phyloP scores from a whole-genome alignment of 2,113 vertebrate species.

The Atherinomorus stipes region DNA sequence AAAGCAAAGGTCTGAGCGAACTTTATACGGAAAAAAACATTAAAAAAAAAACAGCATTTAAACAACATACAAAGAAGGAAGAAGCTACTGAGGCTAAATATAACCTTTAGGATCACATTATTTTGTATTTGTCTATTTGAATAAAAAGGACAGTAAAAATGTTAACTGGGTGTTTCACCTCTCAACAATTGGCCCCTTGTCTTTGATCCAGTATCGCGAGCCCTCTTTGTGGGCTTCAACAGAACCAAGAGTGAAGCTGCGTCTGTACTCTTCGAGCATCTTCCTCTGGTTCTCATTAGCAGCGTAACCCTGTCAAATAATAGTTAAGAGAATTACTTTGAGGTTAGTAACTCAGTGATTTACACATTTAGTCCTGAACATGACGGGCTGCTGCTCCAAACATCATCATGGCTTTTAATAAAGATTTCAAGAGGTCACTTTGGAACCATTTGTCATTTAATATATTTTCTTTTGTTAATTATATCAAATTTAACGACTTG shows the following conservation, averaged over 20 bases:
- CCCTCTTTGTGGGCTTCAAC: conserved; percentile 91
- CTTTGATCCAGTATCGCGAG: conserved; percentile 92
- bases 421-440: too few species aligned
- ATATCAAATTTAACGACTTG: too few species aligned
- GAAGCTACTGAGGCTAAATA: background rate
- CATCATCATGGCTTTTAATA: too few species aligned
- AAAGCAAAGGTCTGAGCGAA: conserved; percentile 14
- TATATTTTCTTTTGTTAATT: too few species aligned
- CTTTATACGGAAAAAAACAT: background rate
- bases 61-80: too few species aligned
- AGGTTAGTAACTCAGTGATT: too few species aligned
- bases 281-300: conserved; percentile 87
- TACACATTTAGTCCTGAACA: too few species aligned
- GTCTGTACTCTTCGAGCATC: conserved; percentile 88
- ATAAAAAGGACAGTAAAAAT: background rate
- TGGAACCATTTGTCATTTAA: too few species aligned
- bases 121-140: background rate
- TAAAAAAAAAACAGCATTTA: background rate
- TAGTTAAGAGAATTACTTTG: background rate
- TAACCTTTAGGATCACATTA: background rate
- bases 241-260: conserved; percentile 89
- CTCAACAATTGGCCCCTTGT: conserved; percentile 93
- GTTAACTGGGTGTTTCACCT: conserved; percentile 78
- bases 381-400: too few species aligned
- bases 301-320: conserved; percentile 79